These are phyloP conservation scores for Acanthurus lineatus DNA, from an alignment of 2,797 vertebrate species.

Conservation along the genomic window DNA sequence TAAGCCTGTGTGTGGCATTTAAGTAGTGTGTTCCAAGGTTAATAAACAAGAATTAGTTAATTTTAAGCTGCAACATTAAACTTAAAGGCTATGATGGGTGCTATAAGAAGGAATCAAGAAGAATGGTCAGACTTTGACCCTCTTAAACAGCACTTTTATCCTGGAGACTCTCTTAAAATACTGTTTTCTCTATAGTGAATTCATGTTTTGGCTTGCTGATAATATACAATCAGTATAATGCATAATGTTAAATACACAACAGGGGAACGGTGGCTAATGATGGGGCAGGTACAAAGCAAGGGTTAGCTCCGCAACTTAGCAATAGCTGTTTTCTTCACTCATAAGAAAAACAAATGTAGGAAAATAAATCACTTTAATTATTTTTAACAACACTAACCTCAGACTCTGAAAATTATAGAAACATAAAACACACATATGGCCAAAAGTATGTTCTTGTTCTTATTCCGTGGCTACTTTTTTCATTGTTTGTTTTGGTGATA, in stretches of 20 bases:
- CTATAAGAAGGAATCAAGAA: background rate
- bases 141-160: background rate
- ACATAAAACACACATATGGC: background rate
- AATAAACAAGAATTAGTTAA: background rate
- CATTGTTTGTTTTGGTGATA: conserved; percentile 1
- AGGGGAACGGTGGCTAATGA: background rate
- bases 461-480: conserved; percentile 1
- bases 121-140: background rate
- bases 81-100: too few relatives aligned
- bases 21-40: background rate
- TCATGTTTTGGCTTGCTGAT: background rate
- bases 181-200: background rate
- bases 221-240: background rate
- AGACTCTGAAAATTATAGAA: background rate
- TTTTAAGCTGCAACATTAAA: background rate
- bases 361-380: background rate
- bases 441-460: background rate
- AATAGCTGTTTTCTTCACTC: background rate
- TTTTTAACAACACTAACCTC: background rate
- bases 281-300: background rate
- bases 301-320: background rate
- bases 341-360: background rate
- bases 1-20: background rate
- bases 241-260: background rate
- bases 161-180: background rate